Conservation (phyloP, 2,888 invertebrate genomes). For the Hedya salicella region DNA sequence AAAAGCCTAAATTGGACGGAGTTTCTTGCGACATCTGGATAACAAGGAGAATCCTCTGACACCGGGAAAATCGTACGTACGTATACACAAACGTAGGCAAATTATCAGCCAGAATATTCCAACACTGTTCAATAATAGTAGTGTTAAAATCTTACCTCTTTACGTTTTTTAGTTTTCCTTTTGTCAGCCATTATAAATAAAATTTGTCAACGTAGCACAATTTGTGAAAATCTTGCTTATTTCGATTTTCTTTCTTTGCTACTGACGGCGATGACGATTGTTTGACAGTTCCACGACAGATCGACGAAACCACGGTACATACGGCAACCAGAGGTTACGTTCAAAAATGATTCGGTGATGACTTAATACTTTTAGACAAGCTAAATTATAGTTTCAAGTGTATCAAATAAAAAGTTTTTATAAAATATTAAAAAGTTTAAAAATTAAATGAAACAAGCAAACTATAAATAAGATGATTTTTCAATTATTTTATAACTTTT, state of each 20-base stretch:
- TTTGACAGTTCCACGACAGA: conserved; percentile 43
- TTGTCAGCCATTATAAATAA: conserved; percentile 78
- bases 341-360: conserved; percentile 12
- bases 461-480: too few species aligned
- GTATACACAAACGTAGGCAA: conserved; percentile 52
- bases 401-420: too few species aligned
- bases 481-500: too few species aligned
- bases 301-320: conserved; percentile 33
- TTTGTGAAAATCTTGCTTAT: conserved; percentile 43
- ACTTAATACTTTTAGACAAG: too few species aligned
- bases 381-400: too few species aligned
- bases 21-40: conserved; percentile 36
- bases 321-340: conserved; percentile 13
- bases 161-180: conserved; percentile 80
- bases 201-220: conserved; percentile 68
- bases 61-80: conserved; percentile 48
- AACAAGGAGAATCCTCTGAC: conserved; percentile 47
- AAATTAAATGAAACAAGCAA: too few species aligned
- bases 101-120: conserved; percentile 30
- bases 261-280: conserved; percentile 39
- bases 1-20: conserved; percentile 43
- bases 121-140: conserved; percentile 43
- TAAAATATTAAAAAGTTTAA: too few species aligned
- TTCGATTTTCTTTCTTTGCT: conserved; percentile 41
- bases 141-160: conserved; percentile 67